Evolutionary conservation across 1,140 invertebrate genomes (phyloP), one percentile per base, ranked within the genome.

Genomic region (Neotoxoptera formosana): DNA sequence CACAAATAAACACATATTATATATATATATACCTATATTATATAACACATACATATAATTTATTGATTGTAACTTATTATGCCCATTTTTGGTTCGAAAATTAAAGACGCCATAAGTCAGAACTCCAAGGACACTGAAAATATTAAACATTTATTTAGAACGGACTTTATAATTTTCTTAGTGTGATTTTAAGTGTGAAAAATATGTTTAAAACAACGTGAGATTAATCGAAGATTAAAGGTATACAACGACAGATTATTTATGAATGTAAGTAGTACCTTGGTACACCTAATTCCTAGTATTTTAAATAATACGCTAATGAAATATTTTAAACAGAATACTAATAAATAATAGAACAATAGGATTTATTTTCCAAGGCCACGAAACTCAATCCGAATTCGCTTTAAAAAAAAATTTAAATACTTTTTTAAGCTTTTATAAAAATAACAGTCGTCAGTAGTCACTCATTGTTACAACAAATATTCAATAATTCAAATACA

Each of bases 11-110:
- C 41, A 41, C 41, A 41, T 41, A 14, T 6, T 36, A 20, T n/a
- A 34, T 3, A 36, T 36, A 21, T 83, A 34, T 36, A 9, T 84
- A 41, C 36, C 23, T 84, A 36, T 25, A 76, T 25, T 83, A 84
- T 17, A 17, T 67, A 67, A n/a, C 25, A 30, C 23, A 60, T 11
- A 11, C 23, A 41, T 23, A 53, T 34, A 34, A 53, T 89, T 53
- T 89, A 89, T 89, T 53, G 87, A 89, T 89, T 53, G 47, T 53
- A 53, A 51, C 51, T 53, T 53, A 89, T 89, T 89, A 89, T 89
- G 87, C n/a, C 87, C 87, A 89, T 89, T 53, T 89, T 89, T 89
- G 87, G 87, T 53, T 89, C 87, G 87, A 89, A 89, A 89, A 89
- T 89, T 89, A 89, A 51, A 53, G n/a, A 89, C 48, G 87, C 48